Base-by-base conservation (phyloP, 2,113 vertebrate species). In the Pungitius pungitius region DNA sequence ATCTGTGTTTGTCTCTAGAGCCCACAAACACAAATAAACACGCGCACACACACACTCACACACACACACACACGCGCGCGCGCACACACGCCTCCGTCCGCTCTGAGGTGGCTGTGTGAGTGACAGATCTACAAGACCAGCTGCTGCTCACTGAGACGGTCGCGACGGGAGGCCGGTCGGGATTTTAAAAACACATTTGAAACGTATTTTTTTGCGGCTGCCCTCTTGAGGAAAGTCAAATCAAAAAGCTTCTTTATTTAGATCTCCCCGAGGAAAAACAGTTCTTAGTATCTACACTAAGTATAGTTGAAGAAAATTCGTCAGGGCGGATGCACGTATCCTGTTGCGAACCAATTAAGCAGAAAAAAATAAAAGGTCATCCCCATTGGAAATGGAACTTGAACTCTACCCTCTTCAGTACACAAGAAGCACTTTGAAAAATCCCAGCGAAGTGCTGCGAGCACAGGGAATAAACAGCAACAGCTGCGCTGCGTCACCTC, bases 41-140 rank as follows among this genome's bases (percentile, higher is more conserved):
- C 43, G 18, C 17, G 7, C 43, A n/a, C 47, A 10, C 45, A 20
- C 45, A 9, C 45, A 6, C 43, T 8, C 52, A 15, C 59, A 27
- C 66, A 6, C 30, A 27, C 66, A 33, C 56, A 37, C 43, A 52
- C 47, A 22, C 47, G 24, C 47, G 40, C 51, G 33, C 40, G 40
- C 51, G 15, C 59, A 33, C 70, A 7, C 47, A 2, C 13, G 18
- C 30, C 1, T 56, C 15, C 45, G 45, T 1, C 66, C 18, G 12
- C 78, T 82, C 17, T 30, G 69, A 58, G 66, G 75, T 73, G 74
- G 82, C 54, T 61, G 77, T 88, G 63, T 89, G 77, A 89, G 63
- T 89, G 88, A 90, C 81, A 83, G 90, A 91, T 90, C 79, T 60
- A 83, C 77, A 30, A 40, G 60, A 80, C 82, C 88, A 91, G 85